Evolutionary conservation across 2,888 invertebrate species (phyloP).

Genomic region (Papilio elwesi): DNA sequence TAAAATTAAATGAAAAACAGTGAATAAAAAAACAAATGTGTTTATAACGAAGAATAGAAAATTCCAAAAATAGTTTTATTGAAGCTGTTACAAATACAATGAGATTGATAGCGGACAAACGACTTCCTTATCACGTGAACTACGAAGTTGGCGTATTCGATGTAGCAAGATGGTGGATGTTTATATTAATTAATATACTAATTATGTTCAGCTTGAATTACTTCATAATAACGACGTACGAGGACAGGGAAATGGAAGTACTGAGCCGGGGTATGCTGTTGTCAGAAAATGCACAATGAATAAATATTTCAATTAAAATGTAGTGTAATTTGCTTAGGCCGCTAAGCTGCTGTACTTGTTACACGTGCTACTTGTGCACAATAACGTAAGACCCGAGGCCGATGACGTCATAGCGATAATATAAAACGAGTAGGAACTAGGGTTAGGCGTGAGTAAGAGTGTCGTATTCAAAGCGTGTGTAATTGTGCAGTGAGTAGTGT

Average conservation of each 20-base stretch:
- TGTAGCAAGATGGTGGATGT: constrained; percentile 53
- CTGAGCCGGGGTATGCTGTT: constrained; percentile 58
- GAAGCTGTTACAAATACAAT: constrained; percentile 43
- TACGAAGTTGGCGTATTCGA: constrained; percentile 58
- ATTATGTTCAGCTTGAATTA: constrained; percentile 63
- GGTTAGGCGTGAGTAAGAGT: no score
- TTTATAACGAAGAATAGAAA: background rate
- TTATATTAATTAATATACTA: constrained; percentile 56
- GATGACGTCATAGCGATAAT: background rate
- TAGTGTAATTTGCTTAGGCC: no score
- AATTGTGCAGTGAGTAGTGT: no score
- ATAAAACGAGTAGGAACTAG: no score
- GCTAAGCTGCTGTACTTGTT: no score
- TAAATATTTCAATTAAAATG: background rate
- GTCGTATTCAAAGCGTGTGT: no score
- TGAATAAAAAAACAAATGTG: background rate
- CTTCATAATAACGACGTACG: constrained; percentile 53
- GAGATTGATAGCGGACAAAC: constrained; percentile 55
- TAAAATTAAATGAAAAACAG: background rate
- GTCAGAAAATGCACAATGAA: constrained; percentile 41
- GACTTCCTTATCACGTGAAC: constrained; percentile 53
- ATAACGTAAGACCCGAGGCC: background rate
- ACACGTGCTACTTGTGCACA: background rate
- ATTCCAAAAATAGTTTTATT: background rate
- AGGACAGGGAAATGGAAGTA: constrained; percentile 61